phyloP scores from a whole-genome alignment of 2,797 vertebrate species.

The Siniperca obscura region DNA sequence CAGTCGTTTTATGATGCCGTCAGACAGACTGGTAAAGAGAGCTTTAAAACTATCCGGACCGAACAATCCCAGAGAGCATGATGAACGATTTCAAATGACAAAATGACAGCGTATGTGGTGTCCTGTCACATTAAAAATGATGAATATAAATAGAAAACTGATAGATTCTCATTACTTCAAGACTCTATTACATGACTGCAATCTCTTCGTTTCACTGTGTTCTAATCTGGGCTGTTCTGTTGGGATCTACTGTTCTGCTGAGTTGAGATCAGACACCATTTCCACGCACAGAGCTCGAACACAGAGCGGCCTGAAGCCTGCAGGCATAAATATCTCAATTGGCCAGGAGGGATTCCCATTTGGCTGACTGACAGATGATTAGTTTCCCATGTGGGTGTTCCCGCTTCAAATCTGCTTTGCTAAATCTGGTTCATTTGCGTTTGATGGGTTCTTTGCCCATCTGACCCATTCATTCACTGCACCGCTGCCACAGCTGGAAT shows the following conservation, averaged over 20 bases:
- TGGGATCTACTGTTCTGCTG: slow-evolving; percentile 40
- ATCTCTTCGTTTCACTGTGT: background rate
- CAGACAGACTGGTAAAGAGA: slow-evolving; percentile 42
- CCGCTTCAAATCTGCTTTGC: slow-evolving; percentile 12
- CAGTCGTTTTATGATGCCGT: slow-evolving; percentile 37
- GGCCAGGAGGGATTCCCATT: slow-evolving; percentile 56
- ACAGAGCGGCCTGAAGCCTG: slow-evolving; percentile 23
- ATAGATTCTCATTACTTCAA: slow-evolving; percentile 25
- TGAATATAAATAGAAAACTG: slow-evolving; percentile 53
- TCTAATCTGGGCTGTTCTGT: slow-evolving; percentile 36
- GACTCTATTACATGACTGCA: slow-evolving; percentile 5
- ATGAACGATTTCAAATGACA: slow-evolving; percentile 47
- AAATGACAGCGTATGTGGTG: slow-evolving; percentile 11
- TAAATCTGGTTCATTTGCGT: slow-evolving; percentile 26
- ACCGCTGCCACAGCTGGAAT: slow-evolving; percentile 55
- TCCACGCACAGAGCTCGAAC: slow-evolving; percentile 2
- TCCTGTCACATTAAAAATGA: slow-evolving; percentile 24
- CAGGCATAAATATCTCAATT: slow-evolving; percentile 33
- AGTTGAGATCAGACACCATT: slow-evolving; percentile 40
- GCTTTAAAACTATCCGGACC: slow-evolving; percentile 46
- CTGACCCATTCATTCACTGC: slow-evolving; percentile 12
- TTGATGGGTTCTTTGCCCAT: slow-evolving; percentile 14
- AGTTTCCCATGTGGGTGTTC: slow-evolving; percentile 22
- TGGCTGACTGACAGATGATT: slow-evolving; percentile 46
- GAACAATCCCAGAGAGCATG: slow-evolving; percentile 56